These are phyloP conservation scores for Orbicella faveolata DNA, from an alignment of 64 coral and sea anemone species.

Conservation along the genomic window DNA sequence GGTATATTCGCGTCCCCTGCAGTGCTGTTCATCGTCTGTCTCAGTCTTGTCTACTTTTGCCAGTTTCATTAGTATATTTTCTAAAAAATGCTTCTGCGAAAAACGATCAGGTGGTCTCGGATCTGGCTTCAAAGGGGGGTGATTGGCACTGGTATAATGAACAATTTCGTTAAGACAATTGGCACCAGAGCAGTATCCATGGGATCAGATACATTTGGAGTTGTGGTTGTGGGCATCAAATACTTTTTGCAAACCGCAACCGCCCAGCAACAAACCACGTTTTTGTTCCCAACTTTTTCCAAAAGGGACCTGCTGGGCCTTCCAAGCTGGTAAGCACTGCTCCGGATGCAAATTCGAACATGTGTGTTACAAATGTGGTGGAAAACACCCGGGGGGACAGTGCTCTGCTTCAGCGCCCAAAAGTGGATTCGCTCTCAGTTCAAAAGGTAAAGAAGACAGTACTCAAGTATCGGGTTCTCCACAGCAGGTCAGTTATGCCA, in stretches of 20 bases:
- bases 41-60: constrained; percentile 41
- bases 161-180: constrained; percentile 25
- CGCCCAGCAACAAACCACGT: background rate
- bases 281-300: background rate
- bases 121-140: background rate
- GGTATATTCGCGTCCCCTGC: no score
- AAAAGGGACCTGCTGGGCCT: constrained; percentile 29
- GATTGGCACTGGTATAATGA: constrained; percentile 11
- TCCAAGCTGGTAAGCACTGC: background rate
- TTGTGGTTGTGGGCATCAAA: background rate
- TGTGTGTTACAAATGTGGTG: background rate
- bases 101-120: background rate
- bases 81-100: constrained; percentile 35
- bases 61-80: background rate
- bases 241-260: background rate
- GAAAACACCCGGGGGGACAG: background rate
- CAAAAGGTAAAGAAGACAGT: background rate
- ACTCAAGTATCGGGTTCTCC: background rate
- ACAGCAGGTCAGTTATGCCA: background rate
- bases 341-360: background rate
- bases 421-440: background rate
- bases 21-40: no score
- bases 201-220: background rate
- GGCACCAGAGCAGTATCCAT: background rate
- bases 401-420: background rate